Conservation (phyloP, 1,140 invertebrate genomes). For the Aphidius gifuensis region DNA sequence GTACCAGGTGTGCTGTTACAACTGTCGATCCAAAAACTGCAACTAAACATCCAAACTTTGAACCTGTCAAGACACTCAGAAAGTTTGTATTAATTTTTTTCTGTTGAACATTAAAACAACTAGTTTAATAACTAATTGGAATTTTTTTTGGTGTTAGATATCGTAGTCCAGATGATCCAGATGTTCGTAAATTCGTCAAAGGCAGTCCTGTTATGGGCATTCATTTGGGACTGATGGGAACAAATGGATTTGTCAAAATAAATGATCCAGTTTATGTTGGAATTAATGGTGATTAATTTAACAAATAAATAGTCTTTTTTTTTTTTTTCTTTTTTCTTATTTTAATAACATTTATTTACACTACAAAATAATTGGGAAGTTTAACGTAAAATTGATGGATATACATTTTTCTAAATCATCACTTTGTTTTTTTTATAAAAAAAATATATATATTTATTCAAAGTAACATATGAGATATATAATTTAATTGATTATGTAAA, state of each 20-base stretch:
- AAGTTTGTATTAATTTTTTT: constrained; percentile 34
- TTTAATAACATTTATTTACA: constrained; percentile 50
- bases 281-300: constrained; percentile 28
- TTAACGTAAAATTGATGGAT: constrained; percentile 32
- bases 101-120: not conserved
- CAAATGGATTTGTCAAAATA: constrained; percentile 35
- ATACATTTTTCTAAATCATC: not conserved
- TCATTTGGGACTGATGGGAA: constrained; percentile 44
- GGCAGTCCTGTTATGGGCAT: constrained; percentile 51
- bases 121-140: constrained; percentile 13
- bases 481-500: constrained; percentile 1
- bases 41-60: constrained; percentile 49
- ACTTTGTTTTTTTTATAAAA: not conserved
- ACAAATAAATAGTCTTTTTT: not conserved
- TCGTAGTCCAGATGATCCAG: constrained; percentile 42
- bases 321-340: not conserved
- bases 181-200: constrained; percentile 31
- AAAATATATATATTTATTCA: constrained; percentile 3
- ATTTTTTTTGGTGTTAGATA: constrained; percentile 40
- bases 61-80: constrained; percentile 60
- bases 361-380: constrained; percentile 48
- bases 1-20: constrained; percentile 62
- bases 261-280: constrained; percentile 51
- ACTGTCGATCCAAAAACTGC: constrained; percentile 60
- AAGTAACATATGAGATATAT: not conserved